Conservation (phyloP, 2,797 vertebrate species). For the Heteromormyrus szaboi region DNA sequence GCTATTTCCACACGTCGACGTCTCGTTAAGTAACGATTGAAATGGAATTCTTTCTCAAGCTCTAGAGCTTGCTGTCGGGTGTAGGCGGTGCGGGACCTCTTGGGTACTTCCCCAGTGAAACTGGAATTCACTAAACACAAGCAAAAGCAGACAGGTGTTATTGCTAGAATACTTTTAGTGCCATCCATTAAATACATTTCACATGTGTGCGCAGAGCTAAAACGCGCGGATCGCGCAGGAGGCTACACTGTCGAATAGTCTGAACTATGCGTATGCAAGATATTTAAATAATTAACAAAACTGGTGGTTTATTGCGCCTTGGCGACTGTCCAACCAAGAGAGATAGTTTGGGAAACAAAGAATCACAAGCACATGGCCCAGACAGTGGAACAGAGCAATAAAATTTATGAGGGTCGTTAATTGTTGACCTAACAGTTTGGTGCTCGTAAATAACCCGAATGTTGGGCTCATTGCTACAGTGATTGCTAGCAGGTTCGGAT, state of each 20-base stretch:
- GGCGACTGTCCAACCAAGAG: conserved; percentile 54
- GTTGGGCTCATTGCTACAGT: conserved; percentile 77
- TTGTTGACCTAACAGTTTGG: conserved; percentile 91
- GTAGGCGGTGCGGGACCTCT: conserved; percentile 97
- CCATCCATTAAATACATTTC: conserved; percentile 28
- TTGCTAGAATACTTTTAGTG: conserved; percentile 33
- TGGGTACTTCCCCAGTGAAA: conserved; percentile 94
- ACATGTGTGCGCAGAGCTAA: not conserved
- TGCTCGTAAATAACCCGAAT: conserved; percentile 90
- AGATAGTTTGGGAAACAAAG: conserved; percentile 77
- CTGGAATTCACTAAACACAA: conserved; percentile 80
- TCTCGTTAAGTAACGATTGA: conserved; percentile 97
- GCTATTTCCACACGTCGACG: conserved; percentile 95
- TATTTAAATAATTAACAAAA: conserved; percentile 58
- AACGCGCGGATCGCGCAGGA: not conserved
- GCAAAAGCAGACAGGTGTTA: conserved; percentile 67
- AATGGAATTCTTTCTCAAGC: conserved; percentile 98
- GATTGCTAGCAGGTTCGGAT: conserved; percentile 53
- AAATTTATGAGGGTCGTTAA: conserved; percentile 98
- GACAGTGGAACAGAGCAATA: conserved; percentile 80
- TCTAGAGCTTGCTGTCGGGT: conserved; percentile 97
- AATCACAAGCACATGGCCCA: conserved; percentile 87
- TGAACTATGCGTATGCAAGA: conserved; percentile 54
- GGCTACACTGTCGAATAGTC: conserved; percentile 33
- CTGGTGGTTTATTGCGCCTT: conserved; percentile 56